phyloP scores from a whole-genome alignment of 2,113 vertebrate genomes.

The Lethenteron reissneri region DNA sequence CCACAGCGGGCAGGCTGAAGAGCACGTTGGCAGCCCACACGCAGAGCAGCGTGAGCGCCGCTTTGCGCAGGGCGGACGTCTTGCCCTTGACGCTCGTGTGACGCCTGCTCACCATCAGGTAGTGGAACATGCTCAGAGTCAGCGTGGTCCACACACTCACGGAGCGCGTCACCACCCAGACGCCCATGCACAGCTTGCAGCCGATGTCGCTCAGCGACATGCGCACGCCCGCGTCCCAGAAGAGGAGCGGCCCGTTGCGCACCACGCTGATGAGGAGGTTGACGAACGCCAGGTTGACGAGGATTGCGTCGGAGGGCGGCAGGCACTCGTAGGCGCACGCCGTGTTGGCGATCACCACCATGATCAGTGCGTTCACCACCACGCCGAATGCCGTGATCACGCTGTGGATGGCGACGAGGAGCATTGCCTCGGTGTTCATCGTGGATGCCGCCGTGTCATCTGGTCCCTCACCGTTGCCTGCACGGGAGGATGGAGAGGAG shows the following conservation, averaged over 20 bases:
- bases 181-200: conserved; percentile 36
- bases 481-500: no score
- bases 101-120: conserved; percentile 17
- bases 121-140: conserved; percentile 31
- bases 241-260: conserved; percentile 34
- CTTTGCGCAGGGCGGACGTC: conserved; percentile 14
- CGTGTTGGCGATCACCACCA: neutral
- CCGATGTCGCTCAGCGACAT: conserved; percentile 22
- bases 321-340: neutral
- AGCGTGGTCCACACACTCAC: conserved; percentile 36
- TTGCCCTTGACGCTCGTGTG: conserved; percentile 12
- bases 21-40: conserved; percentile 29
- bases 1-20: conserved; percentile 26
- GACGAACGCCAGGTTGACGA: conserved; percentile 32
- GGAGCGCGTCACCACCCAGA: conserved; percentile 40
- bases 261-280: conserved; percentile 35
- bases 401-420: no score
- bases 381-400: no score
- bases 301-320: conserved; percentile 22
- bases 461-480: no score
- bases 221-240: conserved; percentile 29
- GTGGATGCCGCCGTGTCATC: no score
- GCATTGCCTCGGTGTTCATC: no score
- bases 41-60: conserved; percentile 17
- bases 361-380: no score